Evolutionary conservation across 2,113 vertebrate species (phyloP), one percentile per base, ranked within the genome.

Genomic region (Paratilapia polleni): DNA sequence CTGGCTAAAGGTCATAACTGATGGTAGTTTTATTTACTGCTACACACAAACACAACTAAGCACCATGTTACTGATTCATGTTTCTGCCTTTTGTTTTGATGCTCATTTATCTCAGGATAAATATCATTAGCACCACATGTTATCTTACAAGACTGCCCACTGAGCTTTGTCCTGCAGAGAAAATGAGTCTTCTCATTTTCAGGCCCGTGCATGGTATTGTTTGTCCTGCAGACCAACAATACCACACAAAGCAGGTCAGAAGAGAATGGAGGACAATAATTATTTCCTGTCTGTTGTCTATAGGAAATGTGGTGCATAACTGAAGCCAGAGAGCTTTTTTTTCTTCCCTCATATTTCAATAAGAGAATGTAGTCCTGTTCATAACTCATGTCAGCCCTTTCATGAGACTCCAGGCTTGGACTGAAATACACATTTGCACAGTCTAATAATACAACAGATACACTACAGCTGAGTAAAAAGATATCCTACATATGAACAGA

Each of bases 281-380:
- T 26, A 66, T 66, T 88, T 85, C 75, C 78, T 77, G 68, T 80
- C 74, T 77, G 49, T 38, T 49, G 83, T 78, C 47, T 57, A 20
- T 78, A 79, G 81, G 64, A 89, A 87, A 64, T 76, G 78, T 75
- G 75, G 59, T 3, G 20, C 54, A 66, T 89, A 87, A 90, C 78
- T 74, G 61, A 86, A 90, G 81, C 77, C 85, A 90, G 86, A 86
- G 28, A 80, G 57, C 43, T 68, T 79, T 43, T 77, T 82, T 56
- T 24, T 66, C 47, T 31, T 81, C 38, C 64, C 22, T 68, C 22
- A 47, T 26, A 68, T 47, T 68, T 47, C 22, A 68, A 68, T 17
- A 19, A 26, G 64, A 88, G 82, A 60, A 87, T 81, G 64, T 26
- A 60, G 81, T 57, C 56, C 56, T 62, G 20, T 78, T 82, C 73